Evolutionary conservation across 2,113 vertebrate species (phyloP).

Genomic region (Gambusia affinis): DNA sequence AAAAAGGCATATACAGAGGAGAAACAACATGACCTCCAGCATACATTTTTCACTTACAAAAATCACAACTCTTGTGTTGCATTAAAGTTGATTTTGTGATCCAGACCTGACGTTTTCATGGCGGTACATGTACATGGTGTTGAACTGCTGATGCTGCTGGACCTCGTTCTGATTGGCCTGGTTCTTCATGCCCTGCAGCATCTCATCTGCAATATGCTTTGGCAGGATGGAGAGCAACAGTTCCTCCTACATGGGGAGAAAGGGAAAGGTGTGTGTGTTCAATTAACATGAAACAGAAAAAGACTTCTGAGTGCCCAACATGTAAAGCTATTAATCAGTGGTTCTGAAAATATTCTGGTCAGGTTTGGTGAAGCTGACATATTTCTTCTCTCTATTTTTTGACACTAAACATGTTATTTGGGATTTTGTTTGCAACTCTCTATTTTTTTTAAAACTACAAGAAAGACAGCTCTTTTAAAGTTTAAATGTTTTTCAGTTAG

Average conservation of each 20-base stretch:
- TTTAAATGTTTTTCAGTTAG: neutral
- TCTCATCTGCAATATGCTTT: slow-evolving; percentile 96
- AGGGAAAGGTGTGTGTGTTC: neutral
- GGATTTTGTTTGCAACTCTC: neutral
- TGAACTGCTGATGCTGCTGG: slow-evolving; percentile 97
- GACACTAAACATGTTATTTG: neutral
- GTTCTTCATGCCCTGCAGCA: slow-evolving; percentile 96
- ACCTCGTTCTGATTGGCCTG: slow-evolving; percentile 88
- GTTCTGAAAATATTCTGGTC: slow-evolving; percentile 38
- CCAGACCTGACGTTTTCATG: slow-evolving; percentile 96
- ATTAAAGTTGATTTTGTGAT: neutral
- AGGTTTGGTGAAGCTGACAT: neutral
- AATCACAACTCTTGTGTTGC: neutral
- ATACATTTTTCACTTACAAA: neutral
- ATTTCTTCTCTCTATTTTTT: neutral
- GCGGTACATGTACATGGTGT: slow-evolving; percentile 99
- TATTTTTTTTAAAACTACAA: neutral
- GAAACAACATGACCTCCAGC: neutral
- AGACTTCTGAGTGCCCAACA: neutral
- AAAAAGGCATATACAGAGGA: neutral
- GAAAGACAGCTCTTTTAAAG: neutral
- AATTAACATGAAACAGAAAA: neutral
- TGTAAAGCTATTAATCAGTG: neutral
- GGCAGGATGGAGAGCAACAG: slow-evolving; percentile 94
- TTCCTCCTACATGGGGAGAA: slow-evolving; percentile 82